Evolutionary conservation across 2,113 vertebrate genomes (phyloP), one percentile per base, ranked within the genome.

Genomic region (Vireo altiloquus): DNA sequence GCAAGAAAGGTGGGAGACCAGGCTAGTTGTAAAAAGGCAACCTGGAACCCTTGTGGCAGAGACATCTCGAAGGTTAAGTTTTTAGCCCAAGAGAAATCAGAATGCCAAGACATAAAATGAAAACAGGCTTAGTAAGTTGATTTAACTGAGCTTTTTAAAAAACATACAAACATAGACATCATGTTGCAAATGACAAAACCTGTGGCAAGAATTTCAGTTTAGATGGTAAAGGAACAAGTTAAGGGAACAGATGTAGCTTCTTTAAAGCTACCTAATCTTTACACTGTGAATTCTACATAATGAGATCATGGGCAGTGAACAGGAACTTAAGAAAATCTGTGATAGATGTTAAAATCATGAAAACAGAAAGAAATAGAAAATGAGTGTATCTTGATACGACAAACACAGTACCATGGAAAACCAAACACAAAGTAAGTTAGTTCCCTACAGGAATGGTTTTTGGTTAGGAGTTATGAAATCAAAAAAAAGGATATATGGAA

Each of bases 221-320:
- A 80, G 72, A 5, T 33, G 15, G n/a, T 69, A 72, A 68, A 82
- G 30, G 15, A 84, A 69, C 0, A 19, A 64, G 6, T 50, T 52
- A 25, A 22, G 8, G 27, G 23, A 74, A 66, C 16, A 85, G 27
- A 60, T 14, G 15, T 2, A 71, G 22, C 12, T 95, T 75, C 35
- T 81, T 59, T 49, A 46, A 79, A 64, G 49, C 40, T 44, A 89
- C 23, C 0, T 10, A 57, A 69, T 66, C 11, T 37, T 72, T 77
- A 50, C 11, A 39, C 15, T 79, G 13, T 46, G 24, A 87, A 75
- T 76, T 91, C n/a, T 49, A 79, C 16, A 15, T 47, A 81, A 78
- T 13, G 8, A 79, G 5, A 83, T 64, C 30, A 54, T 0, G 0
- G 3, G 6, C 24, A 64, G 31, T 24, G 30, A 87, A 63, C 2